Percentiles rank a stretch among this genome's conserved stretches.
Conservation (phyloP, 2,797 vertebrate species). For the Neolamprologus multifasciatus region DNA sequence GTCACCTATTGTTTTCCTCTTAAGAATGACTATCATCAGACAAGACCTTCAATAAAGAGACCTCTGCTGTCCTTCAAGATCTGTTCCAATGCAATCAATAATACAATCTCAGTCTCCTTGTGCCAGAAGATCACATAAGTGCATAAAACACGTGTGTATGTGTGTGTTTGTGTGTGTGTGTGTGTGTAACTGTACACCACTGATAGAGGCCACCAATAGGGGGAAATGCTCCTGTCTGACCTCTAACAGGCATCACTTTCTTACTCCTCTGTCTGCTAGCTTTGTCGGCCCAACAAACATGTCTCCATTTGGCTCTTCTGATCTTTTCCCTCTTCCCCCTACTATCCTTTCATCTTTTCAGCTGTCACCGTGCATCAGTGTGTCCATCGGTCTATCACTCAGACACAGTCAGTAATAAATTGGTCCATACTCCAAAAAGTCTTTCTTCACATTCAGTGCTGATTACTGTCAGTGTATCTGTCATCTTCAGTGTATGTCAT, state of each 20-base stretch:
- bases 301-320: slow-evolving; percentile 33
- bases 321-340: slow-evolving; percentile 11
- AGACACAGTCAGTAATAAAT: slow-evolving; percentile 44
- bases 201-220: slow-evolving; percentile 38
- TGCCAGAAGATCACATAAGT: slow-evolving; percentile 18
- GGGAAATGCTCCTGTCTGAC: slow-evolving; percentile 61
- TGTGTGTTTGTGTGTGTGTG: not conserved
- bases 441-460: slow-evolving; percentile 47
- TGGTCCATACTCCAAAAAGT: slow-evolving; percentile 41
- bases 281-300: slow-evolving; percentile 16
- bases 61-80: slow-evolving; percentile 54
- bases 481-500: slow-evolving; percentile 60
- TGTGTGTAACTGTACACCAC: slow-evolving; percentile 56
- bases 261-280: slow-evolving; percentile 3
- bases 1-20: slow-evolving; percentile 59
- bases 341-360: slow-evolving; percentile 43
- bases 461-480: slow-evolving; percentile 69
- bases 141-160: not conserved
- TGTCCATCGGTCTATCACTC: slow-evolving; percentile 53
- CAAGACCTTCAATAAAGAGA: slow-evolving; percentile 34
- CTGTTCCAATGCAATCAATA: slow-evolving; percentile 62
- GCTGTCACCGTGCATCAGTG: slow-evolving; percentile 56
- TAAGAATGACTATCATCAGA: slow-evolving; percentile 38
- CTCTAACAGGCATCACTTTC: slow-evolving; percentile 62
- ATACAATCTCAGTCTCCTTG: slow-evolving; percentile 58